Percentiles rank a stretch among this genome's conserved stretches.
phyloP scores from a whole-genome alignment of 2,888 invertebrate species.

The Folsomia candida region DNA sequence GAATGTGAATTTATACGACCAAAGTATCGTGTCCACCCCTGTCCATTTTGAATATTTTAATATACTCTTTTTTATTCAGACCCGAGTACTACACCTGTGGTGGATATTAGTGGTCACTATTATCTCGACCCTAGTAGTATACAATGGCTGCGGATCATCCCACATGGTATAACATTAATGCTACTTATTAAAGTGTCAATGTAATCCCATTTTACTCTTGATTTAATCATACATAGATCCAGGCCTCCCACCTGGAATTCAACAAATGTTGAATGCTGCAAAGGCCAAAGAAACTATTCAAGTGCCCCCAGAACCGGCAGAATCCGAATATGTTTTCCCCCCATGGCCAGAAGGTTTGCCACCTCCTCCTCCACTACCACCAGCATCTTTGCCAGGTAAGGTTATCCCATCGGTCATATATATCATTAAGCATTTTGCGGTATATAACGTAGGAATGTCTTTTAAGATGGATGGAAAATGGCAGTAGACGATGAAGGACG shows the following conservation, averaged over 20 bases:
- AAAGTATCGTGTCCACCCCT: too few relatives aligned
- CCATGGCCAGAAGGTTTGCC: slow-evolving; percentile 48
- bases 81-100: slow-evolving; percentile 60
- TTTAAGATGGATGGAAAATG: slow-evolving; percentile 75
- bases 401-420: too few relatives aligned
- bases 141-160: slow-evolving; percentile 42
- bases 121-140: slow-evolving; percentile 47
- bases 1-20: too few relatives aligned
- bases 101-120: slow-evolving; percentile 51
- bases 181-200: neutral
- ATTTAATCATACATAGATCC: slow-evolving; percentile 39
- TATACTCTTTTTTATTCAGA: too few relatives aligned
- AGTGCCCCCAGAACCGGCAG: slow-evolving; percentile 21
- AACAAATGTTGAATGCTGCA: slow-evolving; percentile 35
- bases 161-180: slow-evolving; percentile 36
- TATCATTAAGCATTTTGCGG: too few relatives aligned
- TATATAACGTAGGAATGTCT: too few relatives aligned
- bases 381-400: slow-evolving; percentile 56
- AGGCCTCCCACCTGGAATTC: slow-evolving; percentile 40
- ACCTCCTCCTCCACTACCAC: slow-evolving; percentile 54
- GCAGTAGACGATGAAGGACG: slow-evolving; percentile 78
- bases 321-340: slow-evolving; percentile 51
- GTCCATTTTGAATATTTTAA: too few relatives aligned
- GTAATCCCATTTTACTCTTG: slow-evolving; percentile 1
- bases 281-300: slow-evolving; percentile 4